Evolutionary conservation across 2,113 vertebrate species (phyloP).

Genomic region (Microcebus griseorufus): DNA sequence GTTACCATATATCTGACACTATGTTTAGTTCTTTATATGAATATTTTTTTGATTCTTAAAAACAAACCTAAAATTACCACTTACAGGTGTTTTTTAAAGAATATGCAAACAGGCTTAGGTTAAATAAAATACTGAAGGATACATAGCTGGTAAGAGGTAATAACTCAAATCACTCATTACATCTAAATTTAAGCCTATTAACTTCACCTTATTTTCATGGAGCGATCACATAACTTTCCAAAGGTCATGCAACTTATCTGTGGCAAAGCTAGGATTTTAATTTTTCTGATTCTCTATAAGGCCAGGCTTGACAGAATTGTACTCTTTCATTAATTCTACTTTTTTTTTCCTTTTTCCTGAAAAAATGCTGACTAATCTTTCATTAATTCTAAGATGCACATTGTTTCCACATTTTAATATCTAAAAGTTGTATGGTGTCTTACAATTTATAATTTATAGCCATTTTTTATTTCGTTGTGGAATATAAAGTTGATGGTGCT

Average conservation of each 20-base stretch:
- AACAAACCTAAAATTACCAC: not conserved
- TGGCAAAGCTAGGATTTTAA: not conserved
- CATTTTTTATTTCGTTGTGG: not conserved
- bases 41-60: not conserved
- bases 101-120: not conserved
- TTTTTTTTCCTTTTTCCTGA: no score
- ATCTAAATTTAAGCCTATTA: not conserved
- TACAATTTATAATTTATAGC: not conserved
- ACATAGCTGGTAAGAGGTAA: not conserved
- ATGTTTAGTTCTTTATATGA: not conserved
- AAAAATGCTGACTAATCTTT: not conserved
- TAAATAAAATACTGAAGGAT: not conserved
- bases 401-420: not conserved
- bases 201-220: not conserved
- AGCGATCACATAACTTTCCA: not conserved
- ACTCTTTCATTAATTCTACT: not conserved
- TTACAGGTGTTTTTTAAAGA: not conserved
- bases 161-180: not conserved
- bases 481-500: not conserved
- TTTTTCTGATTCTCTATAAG: not conserved
- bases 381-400: not conserved
- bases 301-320: not conserved
- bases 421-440: not conserved
- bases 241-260: not conserved
- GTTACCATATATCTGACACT: not conserved